Conservation (phyloP, 2,113 vertebrate species). For the Butorides virescens region DNA sequence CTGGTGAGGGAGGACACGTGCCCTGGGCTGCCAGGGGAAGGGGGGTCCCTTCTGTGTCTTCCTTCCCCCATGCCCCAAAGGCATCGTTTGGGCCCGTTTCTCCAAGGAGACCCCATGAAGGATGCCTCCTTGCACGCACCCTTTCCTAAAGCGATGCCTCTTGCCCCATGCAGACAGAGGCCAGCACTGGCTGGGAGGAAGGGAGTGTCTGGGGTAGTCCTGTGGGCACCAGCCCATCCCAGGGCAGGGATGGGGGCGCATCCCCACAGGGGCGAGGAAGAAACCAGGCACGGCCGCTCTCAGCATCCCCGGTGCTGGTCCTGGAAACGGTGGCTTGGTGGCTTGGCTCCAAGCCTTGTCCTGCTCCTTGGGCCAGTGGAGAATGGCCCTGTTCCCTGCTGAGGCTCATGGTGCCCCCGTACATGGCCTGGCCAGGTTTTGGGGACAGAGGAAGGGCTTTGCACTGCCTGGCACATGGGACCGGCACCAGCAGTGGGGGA, state of each 20-base stretch:
- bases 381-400: background rate
- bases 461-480: background rate
- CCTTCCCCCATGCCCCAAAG: background rate
- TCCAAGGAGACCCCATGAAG: background rate
- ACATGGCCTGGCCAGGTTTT: background rate
- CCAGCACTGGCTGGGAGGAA: background rate
- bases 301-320: background rate
- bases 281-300: too few relatives aligned
- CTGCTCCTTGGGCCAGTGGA: background rate
- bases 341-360: background rate
- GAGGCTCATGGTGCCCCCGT: too few relatives aligned
- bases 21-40: background rate
- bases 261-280: background rate
- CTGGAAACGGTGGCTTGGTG: background rate
- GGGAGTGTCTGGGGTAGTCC: background rate
- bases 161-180: background rate
- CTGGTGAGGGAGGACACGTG: fast-evolving
- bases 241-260: fast-evolving
- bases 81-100: background rate
- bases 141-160: background rate
- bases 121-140: background rate
- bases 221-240: background rate
- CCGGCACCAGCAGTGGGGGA: background rate
- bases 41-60: background rate
- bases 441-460: background rate